Evolutionary conservation across 2,113 vertebrate species (phyloP).

Genomic region (Myotis yumanensis): DNA sequence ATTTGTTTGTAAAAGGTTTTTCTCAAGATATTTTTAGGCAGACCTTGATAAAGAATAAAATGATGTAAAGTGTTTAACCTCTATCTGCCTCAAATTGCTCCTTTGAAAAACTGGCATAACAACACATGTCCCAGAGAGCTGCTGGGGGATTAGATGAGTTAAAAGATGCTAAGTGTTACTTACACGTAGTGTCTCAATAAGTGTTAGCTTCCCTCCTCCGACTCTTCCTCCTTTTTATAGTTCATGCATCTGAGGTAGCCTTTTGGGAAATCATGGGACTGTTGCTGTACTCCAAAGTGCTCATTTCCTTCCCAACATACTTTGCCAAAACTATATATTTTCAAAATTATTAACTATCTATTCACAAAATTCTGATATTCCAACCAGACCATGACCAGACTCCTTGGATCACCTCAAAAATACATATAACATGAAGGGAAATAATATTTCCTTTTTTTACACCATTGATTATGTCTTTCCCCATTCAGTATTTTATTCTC

Average conservation of each 20-base stretch:
- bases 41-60: neutral
- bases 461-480: neutral
- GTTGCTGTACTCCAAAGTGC: neutral
- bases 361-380: neutral
- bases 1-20: neutral
- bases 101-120: neutral
- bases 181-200: neutral
- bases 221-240: neutral
- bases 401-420: neutral
- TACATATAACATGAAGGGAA: neutral
- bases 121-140: neutral
- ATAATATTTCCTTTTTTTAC: neutral
- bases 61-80: neutral
- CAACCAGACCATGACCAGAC: neutral
- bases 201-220: too few species aligned
- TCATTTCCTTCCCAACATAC: neutral
- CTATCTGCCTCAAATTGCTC: neutral
- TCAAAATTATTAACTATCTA: neutral
- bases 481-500: neutral
- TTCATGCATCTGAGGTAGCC: neutral
- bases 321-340: neutral
- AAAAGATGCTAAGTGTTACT: neutral
- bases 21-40: neutral
- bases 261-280: neutral
- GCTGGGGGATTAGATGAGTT: neutral